Conservation (phyloP, 2,888 invertebrate species). For the Exocentrus adspersus region DNA sequence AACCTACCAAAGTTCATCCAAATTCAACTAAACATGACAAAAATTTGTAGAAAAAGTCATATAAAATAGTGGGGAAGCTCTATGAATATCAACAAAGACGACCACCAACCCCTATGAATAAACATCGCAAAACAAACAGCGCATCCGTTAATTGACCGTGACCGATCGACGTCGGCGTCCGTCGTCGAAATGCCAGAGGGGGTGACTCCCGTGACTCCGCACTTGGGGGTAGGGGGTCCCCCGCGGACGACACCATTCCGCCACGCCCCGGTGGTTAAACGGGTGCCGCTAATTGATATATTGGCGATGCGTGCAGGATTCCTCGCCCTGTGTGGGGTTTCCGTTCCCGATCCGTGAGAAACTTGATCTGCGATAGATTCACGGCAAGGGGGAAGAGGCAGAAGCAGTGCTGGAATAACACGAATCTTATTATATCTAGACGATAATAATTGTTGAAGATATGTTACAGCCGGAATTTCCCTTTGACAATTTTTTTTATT, state of each 20-base stretch:
- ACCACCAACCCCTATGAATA: slow-evolving; percentile 16
- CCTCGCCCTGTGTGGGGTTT: slow-evolving; percentile 35
- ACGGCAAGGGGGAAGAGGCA: neutral
- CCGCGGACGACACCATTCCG: slow-evolving; percentile 49
- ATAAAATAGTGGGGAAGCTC: no score
- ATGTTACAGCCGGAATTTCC: neutral
- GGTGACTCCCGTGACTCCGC: slow-evolving; percentile 35
- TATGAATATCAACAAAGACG: neutral
- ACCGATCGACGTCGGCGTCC: slow-evolving; percentile 43
- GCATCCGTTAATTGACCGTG: slow-evolving; percentile 41
- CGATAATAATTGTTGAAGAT: no score
- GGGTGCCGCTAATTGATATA: slow-evolving; percentile 63
- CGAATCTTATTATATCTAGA: no score
- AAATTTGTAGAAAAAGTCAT: no score
- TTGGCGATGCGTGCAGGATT: slow-evolving; percentile 53
- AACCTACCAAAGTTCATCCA: no score
- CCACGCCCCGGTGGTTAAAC: slow-evolving; percentile 61
- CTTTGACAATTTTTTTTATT: neutral
- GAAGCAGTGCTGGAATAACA: no score
- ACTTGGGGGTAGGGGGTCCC: slow-evolving; percentile 38
- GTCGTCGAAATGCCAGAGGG: slow-evolving; percentile 35
- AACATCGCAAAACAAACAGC: slow-evolving; percentile 7
- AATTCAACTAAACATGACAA: no score
- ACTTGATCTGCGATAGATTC: slow-evolving; percentile 44
- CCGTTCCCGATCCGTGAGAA: slow-evolving; percentile 46